Evolutionary conservation across 2,113 vertebrate species (phyloP).

Genomic region (Podarcis raffonei): DNA sequence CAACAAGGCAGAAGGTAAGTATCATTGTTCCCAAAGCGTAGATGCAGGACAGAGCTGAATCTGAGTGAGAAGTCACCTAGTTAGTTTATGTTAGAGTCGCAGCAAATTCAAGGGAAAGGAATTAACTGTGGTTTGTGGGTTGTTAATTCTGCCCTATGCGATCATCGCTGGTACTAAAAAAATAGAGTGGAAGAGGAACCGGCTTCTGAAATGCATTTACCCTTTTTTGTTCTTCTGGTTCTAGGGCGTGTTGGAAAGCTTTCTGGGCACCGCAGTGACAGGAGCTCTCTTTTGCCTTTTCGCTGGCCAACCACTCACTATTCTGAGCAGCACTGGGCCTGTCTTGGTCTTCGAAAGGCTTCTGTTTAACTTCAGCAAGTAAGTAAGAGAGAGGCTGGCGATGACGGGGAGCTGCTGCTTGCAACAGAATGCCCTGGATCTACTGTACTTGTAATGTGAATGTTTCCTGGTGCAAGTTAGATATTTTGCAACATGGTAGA

Average conservation of each 20-base stretch:
- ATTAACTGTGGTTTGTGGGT: not conserved
- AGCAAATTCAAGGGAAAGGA: too few relatives aligned
- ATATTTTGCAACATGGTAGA: too few relatives aligned
- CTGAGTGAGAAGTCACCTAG: too few relatives aligned
- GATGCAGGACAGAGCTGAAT: not conserved
- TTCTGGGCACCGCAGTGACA: conserved; percentile 91
- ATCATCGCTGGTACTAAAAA: rapidly evolving
- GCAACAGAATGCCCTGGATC: too few relatives aligned
- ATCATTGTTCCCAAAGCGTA: not conserved
- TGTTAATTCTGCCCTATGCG: not conserved
- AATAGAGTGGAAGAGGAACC: not conserved
- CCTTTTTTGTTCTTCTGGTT: not conserved
- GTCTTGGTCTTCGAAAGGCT: conserved; percentile 97
- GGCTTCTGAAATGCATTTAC: not conserved
- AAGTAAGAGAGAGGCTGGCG: conserved; percentile 43
- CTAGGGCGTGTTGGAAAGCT: conserved; percentile 97
- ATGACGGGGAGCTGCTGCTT: rapidly evolving
- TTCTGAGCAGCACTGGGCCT: conserved; percentile 96
- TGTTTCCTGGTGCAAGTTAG: not conserved
- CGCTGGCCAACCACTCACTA: conserved; percentile 93
- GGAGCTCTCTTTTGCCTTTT: conserved; percentile 93
- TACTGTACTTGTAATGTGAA: not conserved
- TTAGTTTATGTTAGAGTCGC: not conserved
- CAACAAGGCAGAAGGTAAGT: not conserved
- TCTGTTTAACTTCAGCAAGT: conserved; percentile 98